Conservation (phyloP, 2,113 vertebrate genomes). For the Salvelinus namaycush region DNA sequence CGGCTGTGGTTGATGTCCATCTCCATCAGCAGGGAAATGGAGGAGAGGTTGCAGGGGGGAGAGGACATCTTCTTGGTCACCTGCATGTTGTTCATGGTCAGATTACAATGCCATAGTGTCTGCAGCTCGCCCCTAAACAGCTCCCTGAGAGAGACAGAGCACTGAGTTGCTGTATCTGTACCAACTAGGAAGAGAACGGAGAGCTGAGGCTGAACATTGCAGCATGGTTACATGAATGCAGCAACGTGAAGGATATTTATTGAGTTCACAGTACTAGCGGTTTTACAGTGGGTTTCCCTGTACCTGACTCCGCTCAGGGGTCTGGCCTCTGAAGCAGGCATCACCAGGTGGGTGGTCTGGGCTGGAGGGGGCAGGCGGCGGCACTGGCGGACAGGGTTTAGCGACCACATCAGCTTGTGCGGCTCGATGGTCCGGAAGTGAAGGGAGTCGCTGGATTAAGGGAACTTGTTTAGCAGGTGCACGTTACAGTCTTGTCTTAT, state of each 20-base stretch:
- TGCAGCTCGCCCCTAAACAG: background rate
- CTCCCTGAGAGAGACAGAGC: background rate
- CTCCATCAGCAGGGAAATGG: conserved; percentile 5
- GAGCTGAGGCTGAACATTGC: background rate
- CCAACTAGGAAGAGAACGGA: background rate
- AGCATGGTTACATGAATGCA: background rate
- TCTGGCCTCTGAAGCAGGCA: background rate
- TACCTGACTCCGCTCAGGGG: background rate
- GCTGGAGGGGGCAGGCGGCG: background rate
- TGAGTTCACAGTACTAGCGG: too few relatives aligned
- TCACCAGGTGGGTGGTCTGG: background rate
- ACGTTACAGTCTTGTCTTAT: background rate
- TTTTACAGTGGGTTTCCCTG: too few relatives aligned
- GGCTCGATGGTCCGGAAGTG: background rate
- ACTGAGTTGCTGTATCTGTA: background rate
- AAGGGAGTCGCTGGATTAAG: background rate
- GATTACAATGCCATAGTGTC: background rate
- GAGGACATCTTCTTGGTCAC: background rate
- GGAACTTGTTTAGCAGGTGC: background rate
- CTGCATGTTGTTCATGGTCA: background rate
- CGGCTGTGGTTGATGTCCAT: conserved; percentile 1
- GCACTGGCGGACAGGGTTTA: background rate
- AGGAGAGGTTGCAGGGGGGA: background rate
- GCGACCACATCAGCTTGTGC: background rate
- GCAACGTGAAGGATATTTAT: too few relatives aligned